Base-by-base conservation (phyloP, 2,113 vertebrate genomes). In the Origma solitaria region DNA sequence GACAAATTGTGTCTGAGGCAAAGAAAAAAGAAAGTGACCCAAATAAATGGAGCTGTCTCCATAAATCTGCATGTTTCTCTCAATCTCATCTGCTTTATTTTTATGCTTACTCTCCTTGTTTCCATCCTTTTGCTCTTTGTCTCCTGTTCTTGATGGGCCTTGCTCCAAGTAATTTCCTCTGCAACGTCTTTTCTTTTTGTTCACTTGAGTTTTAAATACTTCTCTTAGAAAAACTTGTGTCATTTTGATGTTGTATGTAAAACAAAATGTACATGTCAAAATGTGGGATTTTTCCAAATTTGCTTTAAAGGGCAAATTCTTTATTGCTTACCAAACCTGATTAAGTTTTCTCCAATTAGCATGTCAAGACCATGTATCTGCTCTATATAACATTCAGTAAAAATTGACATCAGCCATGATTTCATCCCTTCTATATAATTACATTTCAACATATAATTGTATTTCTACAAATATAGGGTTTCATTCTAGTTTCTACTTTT, bases 401-500 rank as follows among this genome's bases (percentile, higher is more conserved):
- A 92, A 92, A 70, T 42, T 96, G 92, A 90, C 93, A 88, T 94
- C 76, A 71, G 19, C 72, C 79, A 69, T 96, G 82, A 94, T 88
- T 97, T 96, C 90, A 97, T 93, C 82, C 77, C 73, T 81, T 86
- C 71, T 68, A 75, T 83, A 86, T 93, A 97, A 97, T 96, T 95
- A 81, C 23, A 93, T 97, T 96, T 94, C 28, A 50, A 82, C 40
- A 31, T 87, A 53, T 94, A 95, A 96, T 96, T 96, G 37, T 75
- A 79, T 96, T 94, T 90, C 92, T 86, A 24, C 47, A 47, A 93
- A 83, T 60, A 93, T 6, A 54, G 23, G 71, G 58, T 77, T 92
- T 69, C 47, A 37, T 86, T 86, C 71, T 56, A 78, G 56, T 73
- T 92, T 94, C 58, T 92, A 10, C 49, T 56, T 88, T 84, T 40